These are phyloP conservation scores for Atta colombica DNA, from an alignment of 1,140 invertebrate genomes.

Conservation along the genomic window DNA sequence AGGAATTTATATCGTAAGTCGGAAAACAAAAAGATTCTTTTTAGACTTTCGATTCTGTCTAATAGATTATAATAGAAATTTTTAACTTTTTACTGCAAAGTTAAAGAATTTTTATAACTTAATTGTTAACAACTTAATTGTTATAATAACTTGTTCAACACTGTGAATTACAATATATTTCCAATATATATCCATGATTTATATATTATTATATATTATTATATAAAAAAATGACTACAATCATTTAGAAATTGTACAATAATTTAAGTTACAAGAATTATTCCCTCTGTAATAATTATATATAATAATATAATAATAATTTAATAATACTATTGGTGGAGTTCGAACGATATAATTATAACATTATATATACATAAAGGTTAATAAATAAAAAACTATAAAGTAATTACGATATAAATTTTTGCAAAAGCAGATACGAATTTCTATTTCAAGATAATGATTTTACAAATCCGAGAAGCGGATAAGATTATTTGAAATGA, in stretches of 20 bases:
- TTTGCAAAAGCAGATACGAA: background rate
- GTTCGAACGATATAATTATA: too few species aligned
- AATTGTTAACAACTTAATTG: too few species aligned
- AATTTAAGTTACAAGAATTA: background rate
- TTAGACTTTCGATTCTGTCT: too few species aligned
- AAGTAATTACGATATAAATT: background rate
- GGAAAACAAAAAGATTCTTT: too few species aligned
- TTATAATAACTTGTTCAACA: too few species aligned
- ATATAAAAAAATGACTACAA: background rate
- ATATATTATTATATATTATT: background rate
- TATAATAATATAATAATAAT: background rate
- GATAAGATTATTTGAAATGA: background rate
- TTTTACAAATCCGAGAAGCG: background rate
- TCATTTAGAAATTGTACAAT: background rate
- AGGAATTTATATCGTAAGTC: too few species aligned
- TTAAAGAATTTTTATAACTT: background rate
- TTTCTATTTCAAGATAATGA: background rate
- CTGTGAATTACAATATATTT: background rate
- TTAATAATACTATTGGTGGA: background rate
- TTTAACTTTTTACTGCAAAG: background rate
- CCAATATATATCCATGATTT: background rate
- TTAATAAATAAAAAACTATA: background rate
- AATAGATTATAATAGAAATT: too few species aligned
- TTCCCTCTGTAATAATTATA: background rate
- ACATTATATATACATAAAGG: background rate